Percentiles rank a stretch among this genome's conserved stretches.
phyloP scores from a whole-genome alignment of 2,113 vertebrate species.

The Sander lucioperca region DNA sequence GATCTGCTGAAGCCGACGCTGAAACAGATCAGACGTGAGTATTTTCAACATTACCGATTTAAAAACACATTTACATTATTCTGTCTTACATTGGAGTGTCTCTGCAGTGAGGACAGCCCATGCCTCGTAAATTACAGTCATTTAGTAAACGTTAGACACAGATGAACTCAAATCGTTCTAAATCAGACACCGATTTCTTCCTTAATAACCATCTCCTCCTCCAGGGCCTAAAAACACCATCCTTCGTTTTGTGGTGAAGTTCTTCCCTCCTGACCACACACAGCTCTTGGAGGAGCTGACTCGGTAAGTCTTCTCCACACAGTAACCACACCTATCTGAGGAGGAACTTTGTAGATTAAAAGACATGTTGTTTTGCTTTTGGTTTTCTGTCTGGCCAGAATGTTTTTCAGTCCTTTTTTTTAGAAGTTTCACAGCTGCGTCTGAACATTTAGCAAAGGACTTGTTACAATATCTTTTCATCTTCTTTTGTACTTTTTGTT shows the following conservation, averaged over 20 bases:
- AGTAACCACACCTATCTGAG: conserved; percentile 34
- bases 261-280: conserved; percentile 96
- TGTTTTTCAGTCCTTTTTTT: conserved; percentile 11
- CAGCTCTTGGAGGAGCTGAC: conserved; percentile 97
- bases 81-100: too few species aligned
- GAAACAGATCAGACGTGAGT: conserved; percentile 93
- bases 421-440: conserved; percentile 11
- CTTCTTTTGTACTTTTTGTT: conserved; percentile 9
- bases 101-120: too few species aligned
- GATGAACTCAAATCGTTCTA: not conserved
- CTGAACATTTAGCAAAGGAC: conserved; percentile 6
- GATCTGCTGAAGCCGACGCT: conserved; percentile 94
- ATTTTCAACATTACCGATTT: not conserved
- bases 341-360: conserved; percentile 19
- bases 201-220: not conserved
- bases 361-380: conserved; percentile 21
- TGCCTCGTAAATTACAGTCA: too few species aligned
- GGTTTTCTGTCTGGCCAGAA: conserved; percentile 16
- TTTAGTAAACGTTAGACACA: too few species aligned
- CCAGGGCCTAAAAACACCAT: conserved; percentile 94
- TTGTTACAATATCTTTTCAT: not conserved
- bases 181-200: not conserved
- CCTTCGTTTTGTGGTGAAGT: conserved; percentile 97
- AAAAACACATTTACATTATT: too few species aligned
- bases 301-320: conserved; percentile 84